Conservation (phyloP, 2,113 vertebrate species). For the Calonectris borealis region DNA sequence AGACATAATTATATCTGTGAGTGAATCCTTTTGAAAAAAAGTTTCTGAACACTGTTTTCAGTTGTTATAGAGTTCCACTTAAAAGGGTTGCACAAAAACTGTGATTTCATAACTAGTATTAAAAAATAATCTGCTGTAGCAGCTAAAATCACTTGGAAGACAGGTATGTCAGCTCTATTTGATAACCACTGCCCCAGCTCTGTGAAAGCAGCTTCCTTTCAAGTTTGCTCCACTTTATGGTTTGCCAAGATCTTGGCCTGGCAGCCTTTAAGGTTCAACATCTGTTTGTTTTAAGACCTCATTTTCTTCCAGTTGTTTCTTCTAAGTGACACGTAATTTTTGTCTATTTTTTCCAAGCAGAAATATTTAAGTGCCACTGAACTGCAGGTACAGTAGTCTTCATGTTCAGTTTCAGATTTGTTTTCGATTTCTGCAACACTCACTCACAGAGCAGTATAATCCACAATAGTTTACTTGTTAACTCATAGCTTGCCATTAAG, state of each 20-base stretch:
- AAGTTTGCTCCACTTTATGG: background rate
- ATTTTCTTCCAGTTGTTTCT: background rate
- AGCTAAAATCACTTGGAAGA: background rate
- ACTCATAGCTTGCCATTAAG: background rate
- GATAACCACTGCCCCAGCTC: background rate
- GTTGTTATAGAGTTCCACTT: background rate
- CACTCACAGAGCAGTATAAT: background rate
- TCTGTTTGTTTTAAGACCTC: background rate
- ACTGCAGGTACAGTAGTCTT: background rate
- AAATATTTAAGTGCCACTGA: background rate
- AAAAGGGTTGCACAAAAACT: background rate
- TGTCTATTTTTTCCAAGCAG: background rate
- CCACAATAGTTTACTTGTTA: background rate
- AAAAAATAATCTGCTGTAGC: background rate
- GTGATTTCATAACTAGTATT: background rate
- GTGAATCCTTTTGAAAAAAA: background rate
- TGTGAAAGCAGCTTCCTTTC: background rate
- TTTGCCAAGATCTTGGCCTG: background rate
- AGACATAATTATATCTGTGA: background rate
- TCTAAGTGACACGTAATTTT: background rate
- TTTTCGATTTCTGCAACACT: background rate
- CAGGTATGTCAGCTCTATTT: background rate
- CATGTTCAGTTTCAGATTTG: background rate
- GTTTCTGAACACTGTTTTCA: background rate
- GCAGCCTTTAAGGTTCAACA: background rate